Evolutionary conservation across 2,888 invertebrate genomes (phyloP).

Genomic region (Malthinus seriepunctatus): DNA sequence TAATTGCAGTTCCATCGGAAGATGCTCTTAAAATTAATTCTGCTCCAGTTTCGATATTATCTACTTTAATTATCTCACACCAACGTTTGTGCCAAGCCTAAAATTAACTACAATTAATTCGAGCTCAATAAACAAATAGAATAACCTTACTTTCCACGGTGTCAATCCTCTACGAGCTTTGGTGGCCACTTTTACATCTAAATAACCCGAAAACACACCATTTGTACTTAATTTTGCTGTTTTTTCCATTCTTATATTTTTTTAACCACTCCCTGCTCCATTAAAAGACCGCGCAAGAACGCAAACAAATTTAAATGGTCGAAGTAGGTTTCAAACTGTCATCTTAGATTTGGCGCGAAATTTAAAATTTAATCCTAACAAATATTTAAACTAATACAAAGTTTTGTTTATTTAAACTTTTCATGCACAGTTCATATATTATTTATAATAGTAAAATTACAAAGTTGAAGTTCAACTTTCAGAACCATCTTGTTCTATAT

Average conservation of each 20-base stretch:
- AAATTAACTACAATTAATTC: not conserved
- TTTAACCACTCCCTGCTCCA: constrained; percentile 33
- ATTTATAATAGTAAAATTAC: not conserved
- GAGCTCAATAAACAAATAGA: not conserved
- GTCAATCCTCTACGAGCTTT: constrained; percentile 64
- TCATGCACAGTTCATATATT: too few relatives aligned
- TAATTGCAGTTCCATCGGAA: constrained; percentile 48
- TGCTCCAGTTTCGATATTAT: constrained; percentile 59
- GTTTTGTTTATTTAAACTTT: not conserved
- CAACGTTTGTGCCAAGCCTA: constrained; percentile 70
- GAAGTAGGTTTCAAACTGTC: not conserved
- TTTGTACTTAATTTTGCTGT: constrained; percentile 34
- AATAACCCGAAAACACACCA: constrained; percentile 60
- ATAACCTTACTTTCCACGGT: constrained; percentile 63
- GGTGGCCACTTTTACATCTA: constrained; percentile 67
- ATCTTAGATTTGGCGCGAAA: not conserved
- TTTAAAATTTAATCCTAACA: not conserved
- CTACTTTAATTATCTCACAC: constrained; percentile 64
- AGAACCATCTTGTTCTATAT: not conserved
- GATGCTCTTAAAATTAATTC: constrained; percentile 62
- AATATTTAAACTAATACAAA: not conserved
- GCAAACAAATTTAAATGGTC: constrained; percentile 24
- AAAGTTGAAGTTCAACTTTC: not conserved
- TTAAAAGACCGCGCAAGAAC: constrained; percentile 27
- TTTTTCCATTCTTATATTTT: constrained; percentile 6